Conservation (phyloP, 2,888 invertebrate species). For the Lasioglossum marginatum region DNA sequence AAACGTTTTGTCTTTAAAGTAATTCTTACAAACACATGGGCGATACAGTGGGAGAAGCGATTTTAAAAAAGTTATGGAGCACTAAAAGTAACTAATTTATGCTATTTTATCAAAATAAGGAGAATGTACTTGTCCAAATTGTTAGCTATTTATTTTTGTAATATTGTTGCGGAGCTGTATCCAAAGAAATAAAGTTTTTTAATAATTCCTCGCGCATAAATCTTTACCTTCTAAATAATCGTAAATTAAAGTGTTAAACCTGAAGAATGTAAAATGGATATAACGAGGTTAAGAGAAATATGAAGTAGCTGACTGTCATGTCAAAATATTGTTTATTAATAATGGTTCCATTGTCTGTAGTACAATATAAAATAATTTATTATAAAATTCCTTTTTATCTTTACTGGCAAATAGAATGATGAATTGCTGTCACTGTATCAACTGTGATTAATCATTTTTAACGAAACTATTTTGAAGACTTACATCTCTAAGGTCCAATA, state of each 20-base stretch:
- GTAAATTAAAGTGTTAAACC: neutral
- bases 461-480: conserved; percentile 37
- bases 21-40: no score
- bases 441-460: conserved; percentile 43
- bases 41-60: no score
- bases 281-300: neutral
- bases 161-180: no score
- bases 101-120: no score
- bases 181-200: no score
- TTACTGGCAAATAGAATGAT: conserved; percentile 24
- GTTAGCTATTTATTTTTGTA: no score
- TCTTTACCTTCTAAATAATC: no score
- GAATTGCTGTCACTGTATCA: conserved; percentile 34
- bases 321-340: conserved; percentile 61
- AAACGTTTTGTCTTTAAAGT: no score
- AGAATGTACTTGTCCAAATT: no score
- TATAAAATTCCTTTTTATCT: conserved; percentile 8
- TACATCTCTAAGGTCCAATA: conserved; percentile 38
- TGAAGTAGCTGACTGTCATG: neutral
- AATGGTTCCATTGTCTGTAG: conserved; percentile 51
- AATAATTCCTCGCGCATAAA: no score
- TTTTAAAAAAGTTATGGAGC: no score
- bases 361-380: conserved; percentile 64
- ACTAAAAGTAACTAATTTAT: no score
- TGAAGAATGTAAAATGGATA: neutral